Evolutionary conservation across 2,888 invertebrate species (phyloP), one percentile per base, ranked within the genome.

Genomic region (Ectemnius continuus): DNA sequence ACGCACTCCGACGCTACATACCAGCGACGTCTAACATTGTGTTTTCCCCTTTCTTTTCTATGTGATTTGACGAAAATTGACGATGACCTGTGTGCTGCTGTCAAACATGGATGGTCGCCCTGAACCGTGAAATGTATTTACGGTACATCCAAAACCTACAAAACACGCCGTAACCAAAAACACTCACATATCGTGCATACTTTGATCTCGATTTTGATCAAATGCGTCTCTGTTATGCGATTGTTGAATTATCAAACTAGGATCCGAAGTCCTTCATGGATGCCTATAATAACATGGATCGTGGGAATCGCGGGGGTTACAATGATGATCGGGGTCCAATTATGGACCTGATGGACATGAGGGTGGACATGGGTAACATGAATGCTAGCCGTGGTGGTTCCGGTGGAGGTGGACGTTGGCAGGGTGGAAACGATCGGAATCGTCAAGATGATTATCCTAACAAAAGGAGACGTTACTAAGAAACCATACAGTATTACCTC

Each of bases 361-460:
- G 91, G 85, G 91, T 91, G 70, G 91, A 91, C 76, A 90, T 91
- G 90, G 88, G 90, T 76, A 87, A 82, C 81, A 88, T 88, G 88
- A 88, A 88, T 71, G 86, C 84, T 62, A 71, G 78, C 63, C 83
- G 88, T 60, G 91, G 91, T 85, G 92, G 91, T 88, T 86, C 87
- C 65, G 88, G 87, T 73, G 88, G 88, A 75, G 88, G 90, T 79
- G 88, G 88, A 82, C 88, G 90, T 82, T 90, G 91, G 88, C 90
- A 90, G 80, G 88, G 89, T 70, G 89, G 88, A 80, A 87, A 88
- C 75, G 93, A 93, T 89, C 92, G 93, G 91, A 93, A 93, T 75
- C 92, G 92, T 89, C 93, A 92, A 90, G 94, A 94, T 91, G 94
- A 94, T 92, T 94, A 92, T 91, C 94, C 94, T 87, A 93, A 93